Conservation (phyloP, 2,797 vertebrate genomes). For the Sorex maritimensis region DNA sequence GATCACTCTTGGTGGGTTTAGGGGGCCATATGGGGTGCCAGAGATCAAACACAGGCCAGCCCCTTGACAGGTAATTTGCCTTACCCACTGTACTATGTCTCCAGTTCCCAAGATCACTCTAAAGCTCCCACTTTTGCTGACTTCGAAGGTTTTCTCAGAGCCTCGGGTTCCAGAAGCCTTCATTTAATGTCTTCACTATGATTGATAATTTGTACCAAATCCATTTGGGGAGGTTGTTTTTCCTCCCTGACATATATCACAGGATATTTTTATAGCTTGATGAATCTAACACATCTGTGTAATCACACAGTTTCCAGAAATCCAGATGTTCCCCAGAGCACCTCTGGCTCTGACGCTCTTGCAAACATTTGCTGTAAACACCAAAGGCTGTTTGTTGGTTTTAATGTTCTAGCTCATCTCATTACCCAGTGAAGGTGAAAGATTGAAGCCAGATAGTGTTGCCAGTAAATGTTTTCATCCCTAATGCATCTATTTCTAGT, state of each 20-base stretch:
- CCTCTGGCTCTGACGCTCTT: conserved; percentile 89
- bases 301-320: conserved; percentile 90
- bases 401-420: conserved; percentile 92
- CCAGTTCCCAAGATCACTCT: neutral
- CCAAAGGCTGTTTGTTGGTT: conserved; percentile 92
- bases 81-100: no score
- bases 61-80: no score
- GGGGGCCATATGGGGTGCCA: no score
- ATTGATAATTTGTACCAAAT: conserved; percentile 87
- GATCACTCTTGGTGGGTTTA: no score
- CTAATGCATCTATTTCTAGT: conserved; percentile 86
- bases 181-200: conserved; percentile 77
- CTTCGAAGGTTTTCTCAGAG: conserved; percentile 71
- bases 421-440: conserved; percentile 92
- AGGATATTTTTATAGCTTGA: conserved; percentile 90
- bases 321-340: conserved; percentile 92
- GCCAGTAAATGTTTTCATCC: conserved; percentile 89
- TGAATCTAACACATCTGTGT: conserved; percentile 91
- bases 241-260: conserved; percentile 88
- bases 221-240: conserved; percentile 82
- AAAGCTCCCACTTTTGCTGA: neutral
- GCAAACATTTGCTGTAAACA: conserved; percentile 92
- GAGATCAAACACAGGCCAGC: neutral
- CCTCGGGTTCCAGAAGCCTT: conserved; percentile 71
- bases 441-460: conserved; percentile 88